Conservation (phyloP, 2,113 vertebrate species). For the Thomomys bottae region DNA sequence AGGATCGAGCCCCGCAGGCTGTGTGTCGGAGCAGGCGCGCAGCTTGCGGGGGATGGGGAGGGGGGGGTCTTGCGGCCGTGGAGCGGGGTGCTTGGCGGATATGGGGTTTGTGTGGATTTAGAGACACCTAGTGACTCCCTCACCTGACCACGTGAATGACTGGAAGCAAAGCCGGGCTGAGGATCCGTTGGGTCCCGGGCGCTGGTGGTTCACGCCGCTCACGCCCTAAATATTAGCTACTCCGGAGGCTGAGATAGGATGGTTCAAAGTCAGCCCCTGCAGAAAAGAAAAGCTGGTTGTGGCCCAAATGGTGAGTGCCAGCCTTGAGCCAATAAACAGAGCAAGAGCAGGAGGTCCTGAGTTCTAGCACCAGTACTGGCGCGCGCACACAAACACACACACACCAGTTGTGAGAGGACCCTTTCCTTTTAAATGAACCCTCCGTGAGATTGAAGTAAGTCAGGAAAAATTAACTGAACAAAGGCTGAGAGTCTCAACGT, state of each 20-base stretch:
- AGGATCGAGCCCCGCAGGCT: background rate
- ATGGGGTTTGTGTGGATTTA: background rate
- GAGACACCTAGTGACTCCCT: background rate
- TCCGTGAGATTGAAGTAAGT: background rate
- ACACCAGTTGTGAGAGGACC: too few relatives aligned
- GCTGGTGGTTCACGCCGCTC: too few relatives aligned
- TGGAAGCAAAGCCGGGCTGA: background rate
- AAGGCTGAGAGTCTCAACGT: background rate
- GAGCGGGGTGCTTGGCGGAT: background rate
- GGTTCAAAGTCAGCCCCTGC: too few relatives aligned
- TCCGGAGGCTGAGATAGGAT: too few relatives aligned
- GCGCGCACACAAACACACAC: too few relatives aligned
- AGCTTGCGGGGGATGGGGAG: background rate
- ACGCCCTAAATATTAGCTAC: too few relatives aligned
- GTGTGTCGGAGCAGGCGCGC: background rate
- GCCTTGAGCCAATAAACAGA: too few relatives aligned
- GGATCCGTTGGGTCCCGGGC: too few relatives aligned
- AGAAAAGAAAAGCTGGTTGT: too few relatives aligned
- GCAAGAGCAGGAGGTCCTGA: too few relatives aligned
- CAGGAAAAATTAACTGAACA: background rate
- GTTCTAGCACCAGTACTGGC: too few relatives aligned
- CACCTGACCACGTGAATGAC: conserved; percentile 5
- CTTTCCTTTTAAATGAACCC: background rate
- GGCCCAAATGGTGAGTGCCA: too few relatives aligned
- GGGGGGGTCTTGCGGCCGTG: background rate